These are phyloP conservation scores for Saturnia pavonia DNA, from an alignment of 2,888 invertebrate species.

Conservation along the genomic window DNA sequence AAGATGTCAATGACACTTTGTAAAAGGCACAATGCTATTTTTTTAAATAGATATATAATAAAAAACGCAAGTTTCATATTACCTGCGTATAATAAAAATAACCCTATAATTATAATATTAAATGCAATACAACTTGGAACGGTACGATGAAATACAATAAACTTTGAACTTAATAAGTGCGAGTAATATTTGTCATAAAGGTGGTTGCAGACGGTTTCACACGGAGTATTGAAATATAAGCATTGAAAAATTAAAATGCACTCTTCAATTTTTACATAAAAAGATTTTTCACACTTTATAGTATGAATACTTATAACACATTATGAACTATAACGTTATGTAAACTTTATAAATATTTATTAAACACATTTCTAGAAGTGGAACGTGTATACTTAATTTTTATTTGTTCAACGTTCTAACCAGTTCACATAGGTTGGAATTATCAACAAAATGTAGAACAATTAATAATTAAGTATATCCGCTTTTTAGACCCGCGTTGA, in stretches of 20 bases:
- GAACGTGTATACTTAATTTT: too few relatives aligned
- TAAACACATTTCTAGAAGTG: too few relatives aligned
- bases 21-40: background rate
- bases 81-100: background rate
- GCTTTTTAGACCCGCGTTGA: too few relatives aligned
- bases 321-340: too few relatives aligned
- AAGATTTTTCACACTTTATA: background rate
- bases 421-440: too few relatives aligned
- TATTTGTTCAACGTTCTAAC: too few relatives aligned
- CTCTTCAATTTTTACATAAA: too few relatives aligned
- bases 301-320: too few relatives aligned
- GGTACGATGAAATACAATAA: background rate
- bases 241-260: background rate
- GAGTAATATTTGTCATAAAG: constrained; percentile 14
- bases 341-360: too few relatives aligned
- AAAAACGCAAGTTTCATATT: background rate
- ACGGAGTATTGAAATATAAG: background rate
- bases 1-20: background rate
- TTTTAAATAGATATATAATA: too few relatives aligned
- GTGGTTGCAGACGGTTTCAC: background rate
- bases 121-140: background rate
- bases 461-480: too few relatives aligned
- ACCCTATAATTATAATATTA: background rate
- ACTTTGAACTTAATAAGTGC: constrained; percentile 5
- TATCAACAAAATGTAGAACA: too few relatives aligned